Conservation (phyloP, 2,797 vertebrate genomes). For the Fistularia tabacaria region DNA sequence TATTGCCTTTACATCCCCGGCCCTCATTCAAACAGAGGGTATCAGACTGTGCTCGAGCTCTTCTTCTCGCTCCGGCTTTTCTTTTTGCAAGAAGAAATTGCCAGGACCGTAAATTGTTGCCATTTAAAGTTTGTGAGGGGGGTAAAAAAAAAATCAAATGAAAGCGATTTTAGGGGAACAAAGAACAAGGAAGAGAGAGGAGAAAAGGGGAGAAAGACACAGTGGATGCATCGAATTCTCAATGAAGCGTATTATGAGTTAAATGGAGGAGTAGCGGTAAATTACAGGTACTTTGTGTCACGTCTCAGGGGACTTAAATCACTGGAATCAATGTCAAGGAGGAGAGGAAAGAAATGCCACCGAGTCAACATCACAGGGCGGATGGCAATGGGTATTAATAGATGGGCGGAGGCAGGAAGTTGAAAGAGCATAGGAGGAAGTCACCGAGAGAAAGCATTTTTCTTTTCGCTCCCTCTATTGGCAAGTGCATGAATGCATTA, state of each 20-base stretch:
- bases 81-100: constrained; percentile 29
- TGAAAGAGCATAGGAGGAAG: constrained; percentile 42
- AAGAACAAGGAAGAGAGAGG: constrained; percentile 32
- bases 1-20: constrained; percentile 40
- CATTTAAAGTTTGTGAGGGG: constrained; percentile 34
- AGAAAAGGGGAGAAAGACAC: constrained; percentile 17
- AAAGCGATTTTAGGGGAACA: constrained; percentile 30
- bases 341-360: constrained; percentile 40
- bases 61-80: constrained; percentile 39
- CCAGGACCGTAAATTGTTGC: constrained; percentile 49
- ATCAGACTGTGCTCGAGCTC: constrained; percentile 34
- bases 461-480: constrained; percentile 29
- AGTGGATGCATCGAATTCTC: constrained; percentile 60
- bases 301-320: constrained; percentile 59
- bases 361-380: constrained; percentile 46
- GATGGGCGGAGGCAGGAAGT: constrained; percentile 38
- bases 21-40: constrained; percentile 35
- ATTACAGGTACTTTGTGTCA: constrained; percentile 69
- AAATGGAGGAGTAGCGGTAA: constrained; percentile 57
- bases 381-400: constrained; percentile 17
- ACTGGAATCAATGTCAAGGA: constrained; percentile 64
- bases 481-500: constrained; percentile 52
- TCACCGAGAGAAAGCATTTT: constrained; percentile 33
- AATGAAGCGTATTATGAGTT: constrained; percentile 62
- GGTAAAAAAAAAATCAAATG: constrained; percentile 10